Evolutionary conservation across 2,797 vertebrate species (phyloP).

Genomic region (Halcyon badia): DNA sequence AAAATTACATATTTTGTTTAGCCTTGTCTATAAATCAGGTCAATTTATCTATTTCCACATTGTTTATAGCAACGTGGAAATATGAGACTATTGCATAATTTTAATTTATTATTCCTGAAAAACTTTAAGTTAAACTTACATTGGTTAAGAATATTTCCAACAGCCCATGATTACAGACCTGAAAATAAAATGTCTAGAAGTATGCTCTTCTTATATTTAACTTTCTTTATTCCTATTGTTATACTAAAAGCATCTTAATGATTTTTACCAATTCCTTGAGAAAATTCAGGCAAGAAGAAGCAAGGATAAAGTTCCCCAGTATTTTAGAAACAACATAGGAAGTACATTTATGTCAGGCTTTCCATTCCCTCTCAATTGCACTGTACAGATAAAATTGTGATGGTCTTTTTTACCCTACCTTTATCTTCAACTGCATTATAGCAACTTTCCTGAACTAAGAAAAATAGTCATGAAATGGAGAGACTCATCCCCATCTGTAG

Average conservation of each 20-base stretch:
- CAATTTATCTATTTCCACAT: neutral
- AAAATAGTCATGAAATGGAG: neutral
- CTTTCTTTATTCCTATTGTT: neutral
- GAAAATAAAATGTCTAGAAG: neutral
- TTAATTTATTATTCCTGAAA: neutral
- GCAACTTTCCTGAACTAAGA: neutral
- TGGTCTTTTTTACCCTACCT: fast-evolving
- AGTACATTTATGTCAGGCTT: neutral
- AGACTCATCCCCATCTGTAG: neutral
- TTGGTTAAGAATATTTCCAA: neutral
- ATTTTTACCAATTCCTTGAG: neutral
- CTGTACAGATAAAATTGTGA: neutral
- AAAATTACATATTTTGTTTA: neutral
- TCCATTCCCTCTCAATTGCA: neutral
- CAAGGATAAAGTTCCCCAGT: neutral
- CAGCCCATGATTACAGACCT: neutral
- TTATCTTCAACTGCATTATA: neutral
- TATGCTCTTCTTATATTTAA: neutral
- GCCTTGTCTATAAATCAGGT: neutral
- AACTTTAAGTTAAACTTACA: neutral
- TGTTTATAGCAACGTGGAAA: neutral
- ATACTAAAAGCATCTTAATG: neutral
- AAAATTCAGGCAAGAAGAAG: neutral
- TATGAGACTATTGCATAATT: neutral
- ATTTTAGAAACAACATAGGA: neutral